Evolutionary conservation across 2,113 vertebrate species (phyloP), one percentile per base, ranked within the genome.

Genomic region (Cariama cristata): DNA sequence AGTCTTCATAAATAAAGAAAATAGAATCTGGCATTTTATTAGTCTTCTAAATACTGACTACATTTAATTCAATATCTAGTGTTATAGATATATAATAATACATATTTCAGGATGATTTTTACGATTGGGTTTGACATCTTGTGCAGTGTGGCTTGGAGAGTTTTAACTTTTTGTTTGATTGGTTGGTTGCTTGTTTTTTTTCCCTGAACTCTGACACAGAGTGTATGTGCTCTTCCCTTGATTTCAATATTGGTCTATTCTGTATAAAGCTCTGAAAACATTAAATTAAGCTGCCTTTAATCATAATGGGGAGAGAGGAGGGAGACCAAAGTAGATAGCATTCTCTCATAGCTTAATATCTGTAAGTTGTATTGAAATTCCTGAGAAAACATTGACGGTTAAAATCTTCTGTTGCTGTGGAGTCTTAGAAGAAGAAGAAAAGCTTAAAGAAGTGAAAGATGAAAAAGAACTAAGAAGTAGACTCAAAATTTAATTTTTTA

Each of bases 131-230:
- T 91, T 83, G 26, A 55, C n/a, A 26, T 30, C 6, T 27, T 69
- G 17, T 50, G 13, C 17, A 60, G 12, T 0, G 0, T 32, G 7
- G 4, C 21, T 45, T 72, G 21, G 19, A 63, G 12, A 24, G 7
- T 62, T 79, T 84, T 35, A 55, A 17, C 14, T 80, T 47, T 62
- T 68, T 74, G 7, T 3, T 56, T 90, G 12, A 0, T 24, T 77
- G 9, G 7, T 15, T 44, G 42, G 38, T 33, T 66, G 20, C 5
- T 50, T 50, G 12, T 32, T 3, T 67, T 90, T 80, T 69, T 63
- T 7, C 12, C 14, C 38, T 63, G 60, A 69, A 44, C 21, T 71
- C 42, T 82, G 17, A 55, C 71, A 45, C 8, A 58, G 24, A 33
- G 3, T 28, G 1, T 45, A 21, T 53, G 7, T 32, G 5, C 6